Conservation (phyloP, 2,797 vertebrate genomes). For the Paguma larvata region DNA sequence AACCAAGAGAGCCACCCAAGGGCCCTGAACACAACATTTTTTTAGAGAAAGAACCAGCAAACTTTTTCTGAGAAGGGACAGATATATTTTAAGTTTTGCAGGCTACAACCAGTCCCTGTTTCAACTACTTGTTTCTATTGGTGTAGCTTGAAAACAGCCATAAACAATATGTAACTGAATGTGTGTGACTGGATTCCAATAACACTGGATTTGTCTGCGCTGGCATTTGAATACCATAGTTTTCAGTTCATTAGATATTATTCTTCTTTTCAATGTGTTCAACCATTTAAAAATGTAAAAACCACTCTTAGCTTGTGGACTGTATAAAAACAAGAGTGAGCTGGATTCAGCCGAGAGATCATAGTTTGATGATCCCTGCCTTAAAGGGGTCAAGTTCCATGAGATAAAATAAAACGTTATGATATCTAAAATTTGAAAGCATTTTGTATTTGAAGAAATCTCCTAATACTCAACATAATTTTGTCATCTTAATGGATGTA, state of each 20-base stretch:
- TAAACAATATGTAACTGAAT: slow-evolving; percentile 2
- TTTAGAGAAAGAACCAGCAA: slow-evolving; percentile 18
- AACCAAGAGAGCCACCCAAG: too few species aligned
- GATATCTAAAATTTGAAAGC: slow-evolving; percentile 15
- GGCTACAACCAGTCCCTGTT: background rate
- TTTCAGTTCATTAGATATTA: slow-evolving; percentile 2
- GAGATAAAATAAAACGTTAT: slow-evolving; percentile 37
- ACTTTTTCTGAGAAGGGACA: background rate
- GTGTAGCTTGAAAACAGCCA: background rate
- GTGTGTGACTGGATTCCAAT: background rate
- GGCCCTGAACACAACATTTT: background rate
- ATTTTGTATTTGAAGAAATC: slow-evolving; percentile 27
- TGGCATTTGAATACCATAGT: slow-evolving; percentile 35
- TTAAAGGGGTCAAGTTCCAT: background rate
- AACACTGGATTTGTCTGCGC: background rate
- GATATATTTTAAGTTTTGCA: slow-evolving; percentile 24
- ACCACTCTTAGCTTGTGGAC: background rate
- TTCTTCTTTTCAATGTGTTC: slow-evolving; percentile 47
- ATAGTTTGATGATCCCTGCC: background rate
- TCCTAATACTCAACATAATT: background rate
- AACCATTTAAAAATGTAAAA: slow-evolving; percentile 46
- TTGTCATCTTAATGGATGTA: background rate
- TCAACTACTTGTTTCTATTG: background rate
- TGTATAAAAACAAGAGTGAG: background rate
- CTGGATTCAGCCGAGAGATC: background rate